Evolutionary conservation across 2,113 vertebrate genomes (phyloP).

Genomic region (Choloepus hoffmanni): DNA sequence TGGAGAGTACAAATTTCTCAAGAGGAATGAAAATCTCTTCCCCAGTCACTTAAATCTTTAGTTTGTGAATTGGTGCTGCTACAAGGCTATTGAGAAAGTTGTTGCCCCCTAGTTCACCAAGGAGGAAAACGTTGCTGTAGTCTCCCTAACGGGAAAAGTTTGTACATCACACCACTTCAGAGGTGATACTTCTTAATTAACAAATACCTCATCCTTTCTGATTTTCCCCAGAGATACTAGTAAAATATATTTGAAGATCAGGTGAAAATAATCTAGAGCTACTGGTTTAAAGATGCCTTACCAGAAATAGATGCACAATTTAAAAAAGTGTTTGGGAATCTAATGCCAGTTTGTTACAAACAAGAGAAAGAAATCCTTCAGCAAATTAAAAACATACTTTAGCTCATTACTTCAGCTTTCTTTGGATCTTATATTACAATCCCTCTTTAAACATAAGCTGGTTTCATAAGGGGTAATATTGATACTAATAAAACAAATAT

Average conservation of each 20-base stretch:
- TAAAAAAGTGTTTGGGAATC: neutral
- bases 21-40: neutral
- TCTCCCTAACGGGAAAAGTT: neutral
- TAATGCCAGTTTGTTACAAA: neutral
- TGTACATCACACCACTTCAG: too few species aligned
- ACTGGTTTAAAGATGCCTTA: neutral
- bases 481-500: neutral
- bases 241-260: neutral
- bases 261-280: neutral
- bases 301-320: neutral
- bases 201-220: neutral
- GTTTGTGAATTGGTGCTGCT: neutral
- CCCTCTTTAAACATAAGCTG: constrained; percentile 20
- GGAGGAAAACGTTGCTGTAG: neutral
- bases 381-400: neutral
- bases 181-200: neutral
- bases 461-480: neutral
- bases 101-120: neutral
- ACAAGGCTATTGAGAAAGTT: neutral
- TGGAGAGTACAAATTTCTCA: neutral
- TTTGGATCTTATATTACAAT: neutral
- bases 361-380: neutral
- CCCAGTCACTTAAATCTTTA: neutral
- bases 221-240: neutral
- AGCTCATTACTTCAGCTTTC: neutral